These are phyloP conservation scores for Proterorhinus semilunaris DNA, from an alignment of 2,113 vertebrate species.

Conservation along the genomic window DNA sequence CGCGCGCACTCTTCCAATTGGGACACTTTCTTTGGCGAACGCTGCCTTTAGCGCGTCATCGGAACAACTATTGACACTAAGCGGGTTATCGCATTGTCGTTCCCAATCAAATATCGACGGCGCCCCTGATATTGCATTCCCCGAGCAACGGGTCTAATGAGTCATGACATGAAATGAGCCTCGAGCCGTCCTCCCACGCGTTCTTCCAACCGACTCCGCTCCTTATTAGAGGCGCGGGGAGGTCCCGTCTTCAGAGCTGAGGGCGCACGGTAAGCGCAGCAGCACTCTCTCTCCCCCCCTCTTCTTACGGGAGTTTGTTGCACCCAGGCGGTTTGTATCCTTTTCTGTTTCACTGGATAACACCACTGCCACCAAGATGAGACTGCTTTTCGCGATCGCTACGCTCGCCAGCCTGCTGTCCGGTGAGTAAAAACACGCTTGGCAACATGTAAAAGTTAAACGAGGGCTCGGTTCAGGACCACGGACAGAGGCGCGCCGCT, in stretches of 20 bases:
- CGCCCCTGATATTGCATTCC: constrained; percentile 4
- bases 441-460: background rate
- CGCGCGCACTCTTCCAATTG: background rate
- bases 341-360: constrained; percentile 16
- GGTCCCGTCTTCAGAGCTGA: constrained; percentile 54
- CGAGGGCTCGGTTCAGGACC: constrained; percentile 68
- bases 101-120: constrained; percentile 25
- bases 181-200: constrained; percentile 61
- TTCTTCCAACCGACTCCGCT: constrained; percentile 45
- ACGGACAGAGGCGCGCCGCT: constrained; percentile 59
- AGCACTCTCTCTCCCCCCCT: constrained; percentile 46
- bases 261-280: constrained; percentile 48
- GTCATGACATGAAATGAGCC: constrained; percentile 62
- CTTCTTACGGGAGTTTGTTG: constrained; percentile 25
- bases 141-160: constrained; percentile 55
- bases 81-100: constrained; percentile 3
- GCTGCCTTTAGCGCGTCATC: constrained; percentile 19
- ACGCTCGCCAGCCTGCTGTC: constrained; percentile 39
- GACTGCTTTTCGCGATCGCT: constrained; percentile 41
- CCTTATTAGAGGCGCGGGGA: constrained; percentile 56
- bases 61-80: constrained; percentile 43
- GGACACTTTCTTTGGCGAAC: background rate
- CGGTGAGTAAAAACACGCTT: constrained; percentile 49
- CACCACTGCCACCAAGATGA: constrained; percentile 54
- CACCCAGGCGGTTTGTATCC: background rate